Conservation (phyloP, 2,113 vertebrate genomes). For the Bostrychus sinensis region DNA sequence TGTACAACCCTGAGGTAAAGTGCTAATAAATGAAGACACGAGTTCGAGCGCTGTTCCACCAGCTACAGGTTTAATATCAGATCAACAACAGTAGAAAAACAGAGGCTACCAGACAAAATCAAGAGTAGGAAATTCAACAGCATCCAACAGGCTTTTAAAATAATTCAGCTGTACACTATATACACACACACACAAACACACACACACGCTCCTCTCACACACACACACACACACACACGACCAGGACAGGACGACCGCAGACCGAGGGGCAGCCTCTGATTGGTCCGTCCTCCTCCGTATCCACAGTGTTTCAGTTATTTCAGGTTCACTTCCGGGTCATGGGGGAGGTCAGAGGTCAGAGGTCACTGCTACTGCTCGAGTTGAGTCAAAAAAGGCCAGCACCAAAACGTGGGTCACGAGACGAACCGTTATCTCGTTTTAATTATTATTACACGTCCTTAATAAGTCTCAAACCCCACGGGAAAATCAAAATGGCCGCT, state of each 20-base stretch:
- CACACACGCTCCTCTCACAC: slow-evolving; percentile 20
- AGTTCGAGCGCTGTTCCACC: slow-evolving; percentile 64
- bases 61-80: slow-evolving; percentile 79
- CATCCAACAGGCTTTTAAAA: slow-evolving; percentile 86
- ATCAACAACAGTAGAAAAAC: slow-evolving; percentile 81
- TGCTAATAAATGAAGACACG: slow-evolving; percentile 41
- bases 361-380: slow-evolving; percentile 7
- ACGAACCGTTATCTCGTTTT: too few relatives aligned
- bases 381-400: slow-evolving; percentile 7
- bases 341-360: slow-evolving; percentile 31
- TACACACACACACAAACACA: slow-evolving; percentile 80
- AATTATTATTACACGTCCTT: background rate
- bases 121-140: slow-evolving; percentile 73
- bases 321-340: slow-evolving; percentile 20
- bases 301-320: slow-evolving; percentile 37
- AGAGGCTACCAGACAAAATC: slow-evolving; percentile 70
- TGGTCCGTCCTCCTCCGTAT: slow-evolving; percentile 44
- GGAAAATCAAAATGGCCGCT: background rate
- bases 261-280: slow-evolving; percentile 54
- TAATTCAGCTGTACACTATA: slow-evolving; percentile 96
- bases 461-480: too few relatives aligned
- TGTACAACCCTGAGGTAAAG: background rate
- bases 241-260: slow-evolving; percentile 57
- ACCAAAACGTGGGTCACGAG: background rate
- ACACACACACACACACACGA: slow-evolving; percentile 34